Conservation (phyloP, 2,888 invertebrate species). For the Neoascia interrupta region DNA sequence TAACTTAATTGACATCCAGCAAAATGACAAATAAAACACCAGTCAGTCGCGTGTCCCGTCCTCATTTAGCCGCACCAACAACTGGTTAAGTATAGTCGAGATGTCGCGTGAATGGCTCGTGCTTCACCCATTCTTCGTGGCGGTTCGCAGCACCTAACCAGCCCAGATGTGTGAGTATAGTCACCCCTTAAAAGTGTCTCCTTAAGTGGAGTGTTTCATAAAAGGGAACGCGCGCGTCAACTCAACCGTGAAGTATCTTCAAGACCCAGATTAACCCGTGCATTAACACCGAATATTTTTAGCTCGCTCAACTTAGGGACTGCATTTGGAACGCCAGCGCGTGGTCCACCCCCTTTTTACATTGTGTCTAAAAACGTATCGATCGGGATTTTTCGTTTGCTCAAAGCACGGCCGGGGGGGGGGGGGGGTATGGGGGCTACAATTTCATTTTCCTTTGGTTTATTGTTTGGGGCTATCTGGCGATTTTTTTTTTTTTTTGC, state of each 20-base stretch:
- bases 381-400: slow-evolving; percentile 10
- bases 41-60: slow-evolving; percentile 32
- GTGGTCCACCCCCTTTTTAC: not conserved
- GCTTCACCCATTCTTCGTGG: slow-evolving; percentile 28
- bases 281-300: slow-evolving; percentile 66
- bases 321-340: not conserved
- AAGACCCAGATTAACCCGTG: slow-evolving; percentile 56
- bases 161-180: slow-evolving; percentile 31
- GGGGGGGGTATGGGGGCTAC: slow-evolving; percentile 12
- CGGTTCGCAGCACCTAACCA: no score
- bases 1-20: slow-evolving; percentile 59
- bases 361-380: slow-evolving; percentile 43
- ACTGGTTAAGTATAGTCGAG: slow-evolving; percentile 34
- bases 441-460: slow-evolving; percentile 53
- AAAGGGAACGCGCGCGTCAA: slow-evolving; percentile 43
- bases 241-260: slow-evolving; percentile 61
- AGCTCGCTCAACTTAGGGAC: slow-evolving; percentile 29
- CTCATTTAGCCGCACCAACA: slow-evolving; percentile 21
- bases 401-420: not conserved
- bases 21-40: slow-evolving; percentile 66
- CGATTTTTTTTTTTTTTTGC: slow-evolving; percentile 6
- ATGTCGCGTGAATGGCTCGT: slow-evolving; percentile 47
- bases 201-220: slow-evolving; percentile 63
- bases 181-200: slow-evolving; percentile 55
- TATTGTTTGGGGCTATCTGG: slow-evolving; percentile 21